These are phyloP conservation scores for Alouatta palliata DNA, from an alignment of 2,113 vertebrate species.

Conservation along the genomic window DNA sequence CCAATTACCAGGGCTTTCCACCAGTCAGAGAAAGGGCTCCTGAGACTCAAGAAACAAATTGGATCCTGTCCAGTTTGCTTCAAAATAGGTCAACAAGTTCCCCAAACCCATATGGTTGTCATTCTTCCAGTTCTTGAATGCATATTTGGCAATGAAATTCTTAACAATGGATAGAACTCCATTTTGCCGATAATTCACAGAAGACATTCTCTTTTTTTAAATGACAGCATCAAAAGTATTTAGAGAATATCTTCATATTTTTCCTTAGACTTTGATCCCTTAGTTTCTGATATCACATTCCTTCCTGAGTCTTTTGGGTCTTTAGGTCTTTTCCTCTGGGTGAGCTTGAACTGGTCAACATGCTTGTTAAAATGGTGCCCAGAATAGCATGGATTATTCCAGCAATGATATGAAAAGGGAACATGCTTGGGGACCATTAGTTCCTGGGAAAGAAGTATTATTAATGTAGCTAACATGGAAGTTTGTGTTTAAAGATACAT, in stretches of 20 bases:
- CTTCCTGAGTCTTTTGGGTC: not conserved
- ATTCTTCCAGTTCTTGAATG: not conserved
- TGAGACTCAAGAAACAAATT: not conserved
- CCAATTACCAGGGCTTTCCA: not conserved
- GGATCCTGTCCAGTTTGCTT: not conserved
- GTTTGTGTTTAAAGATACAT: not conserved
- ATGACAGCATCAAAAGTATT: not conserved
- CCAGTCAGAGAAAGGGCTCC: not conserved
- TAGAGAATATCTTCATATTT: not conserved
- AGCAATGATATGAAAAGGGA: not conserved
- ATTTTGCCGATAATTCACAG: not conserved
- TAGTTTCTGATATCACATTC: not conserved
- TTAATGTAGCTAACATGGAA: not conserved
- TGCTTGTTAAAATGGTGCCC: not conserved
- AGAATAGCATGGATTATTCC: not conserved
- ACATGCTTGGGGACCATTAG: not conserved
- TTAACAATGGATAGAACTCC: not conserved
- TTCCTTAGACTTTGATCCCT: not conserved
- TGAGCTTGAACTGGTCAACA: not conserved
- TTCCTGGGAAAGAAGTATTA: not conserved
- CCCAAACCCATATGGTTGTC: not conserved
- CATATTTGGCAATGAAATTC: not conserved
- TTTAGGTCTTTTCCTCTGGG: not conserved
- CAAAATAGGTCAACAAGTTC: not conserved
- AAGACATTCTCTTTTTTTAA: not conserved